These are phyloP conservation scores for Tetropium fuscum DNA, from an alignment of 2,888 invertebrate species.

Conservation along the genomic window DNA sequence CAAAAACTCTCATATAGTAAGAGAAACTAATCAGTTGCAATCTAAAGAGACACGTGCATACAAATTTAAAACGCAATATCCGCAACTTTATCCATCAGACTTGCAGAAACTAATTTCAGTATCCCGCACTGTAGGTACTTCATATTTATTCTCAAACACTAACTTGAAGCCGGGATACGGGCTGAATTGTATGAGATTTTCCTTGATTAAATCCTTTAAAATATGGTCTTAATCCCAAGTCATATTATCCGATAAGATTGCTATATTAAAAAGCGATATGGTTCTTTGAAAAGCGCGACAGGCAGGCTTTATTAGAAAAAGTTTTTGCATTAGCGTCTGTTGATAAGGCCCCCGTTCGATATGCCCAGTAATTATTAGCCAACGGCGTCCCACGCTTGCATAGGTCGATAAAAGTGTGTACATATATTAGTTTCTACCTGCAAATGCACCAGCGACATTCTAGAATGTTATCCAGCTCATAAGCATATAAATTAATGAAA, in stretches of 20 bases:
- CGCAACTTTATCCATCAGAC: slow-evolving; percentile 7
- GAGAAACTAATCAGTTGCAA: too few species aligned
- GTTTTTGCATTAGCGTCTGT: slow-evolving; percentile 6
- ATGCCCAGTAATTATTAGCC: slow-evolving; percentile 13
- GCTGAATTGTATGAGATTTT: slow-evolving; percentile 8
- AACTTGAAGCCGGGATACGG: slow-evolving; percentile 2
- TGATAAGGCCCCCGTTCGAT: slow-evolving; percentile 1
- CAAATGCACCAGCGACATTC: neutral
- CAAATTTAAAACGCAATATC: neutral
- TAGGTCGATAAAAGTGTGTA: slow-evolving; percentile 1
- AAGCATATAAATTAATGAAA: too few species aligned
- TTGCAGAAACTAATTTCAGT: slow-evolving; percentile 15
- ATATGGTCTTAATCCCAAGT: slow-evolving; percentile 5
- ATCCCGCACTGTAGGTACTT: neutral
- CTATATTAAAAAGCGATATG: slow-evolving; percentile 16
- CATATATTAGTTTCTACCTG: neutral
- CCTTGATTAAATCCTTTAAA: slow-evolving; percentile 19
- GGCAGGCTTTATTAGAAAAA: slow-evolving; percentile 14
- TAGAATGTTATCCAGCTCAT: too few species aligned
- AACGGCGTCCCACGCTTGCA: neutral
- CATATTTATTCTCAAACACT: slow-evolving; percentile 17
- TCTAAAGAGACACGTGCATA: too few species aligned
- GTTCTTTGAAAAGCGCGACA: neutral
- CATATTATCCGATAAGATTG: slow-evolving; percentile 17
- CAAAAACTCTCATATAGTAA: neutral